Evolutionary conservation across 1,140 invertebrate genomes (phyloP).

Genomic region (Oncopeltus fasciatus): DNA sequence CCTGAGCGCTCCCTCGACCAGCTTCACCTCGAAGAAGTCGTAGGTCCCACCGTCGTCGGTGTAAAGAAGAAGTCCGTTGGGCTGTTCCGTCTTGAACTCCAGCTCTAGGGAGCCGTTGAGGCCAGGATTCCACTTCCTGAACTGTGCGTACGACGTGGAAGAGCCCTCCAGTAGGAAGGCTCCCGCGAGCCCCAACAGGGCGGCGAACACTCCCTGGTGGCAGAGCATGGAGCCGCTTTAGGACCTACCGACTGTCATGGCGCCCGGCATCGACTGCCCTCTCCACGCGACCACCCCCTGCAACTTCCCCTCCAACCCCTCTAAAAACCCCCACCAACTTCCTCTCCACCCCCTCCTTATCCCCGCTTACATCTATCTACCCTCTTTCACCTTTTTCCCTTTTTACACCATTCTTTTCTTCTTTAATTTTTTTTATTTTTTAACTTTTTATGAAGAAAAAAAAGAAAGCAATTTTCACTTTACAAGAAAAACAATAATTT

Average conservation of each 20-base stretch:
- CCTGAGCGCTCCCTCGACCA: conserved; percentile 78
- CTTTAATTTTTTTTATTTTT: too few species aligned
- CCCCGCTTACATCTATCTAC: neutral
- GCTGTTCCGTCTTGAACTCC: conserved; percentile 82
- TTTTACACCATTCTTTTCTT: neutral
- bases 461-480: too few species aligned
- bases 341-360: neutral
- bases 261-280: too few species aligned
- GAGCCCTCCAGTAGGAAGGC: conserved; percentile 69
- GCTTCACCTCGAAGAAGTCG: conserved; percentile 88
- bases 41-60: conserved; percentile 89
- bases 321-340: too few species aligned
- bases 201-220: too few species aligned
- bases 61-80: conserved; percentile 79
- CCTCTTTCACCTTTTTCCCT: neutral
- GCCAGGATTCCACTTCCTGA: conserved; percentile 75
- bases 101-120: conserved; percentile 73
- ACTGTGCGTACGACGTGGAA: conserved; percentile 74
- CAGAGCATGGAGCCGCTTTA: neutral
- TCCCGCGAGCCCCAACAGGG: conserved; percentile 26
- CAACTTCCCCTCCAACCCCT: too few species aligned
- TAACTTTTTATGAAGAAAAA: too few species aligned
- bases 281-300: too few species aligned
- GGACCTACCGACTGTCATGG: neutral
- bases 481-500: too few species aligned